Evolutionary conservation across 2,113 vertebrate genomes (phyloP).

Genomic region (Hippolais icterina): DNA sequence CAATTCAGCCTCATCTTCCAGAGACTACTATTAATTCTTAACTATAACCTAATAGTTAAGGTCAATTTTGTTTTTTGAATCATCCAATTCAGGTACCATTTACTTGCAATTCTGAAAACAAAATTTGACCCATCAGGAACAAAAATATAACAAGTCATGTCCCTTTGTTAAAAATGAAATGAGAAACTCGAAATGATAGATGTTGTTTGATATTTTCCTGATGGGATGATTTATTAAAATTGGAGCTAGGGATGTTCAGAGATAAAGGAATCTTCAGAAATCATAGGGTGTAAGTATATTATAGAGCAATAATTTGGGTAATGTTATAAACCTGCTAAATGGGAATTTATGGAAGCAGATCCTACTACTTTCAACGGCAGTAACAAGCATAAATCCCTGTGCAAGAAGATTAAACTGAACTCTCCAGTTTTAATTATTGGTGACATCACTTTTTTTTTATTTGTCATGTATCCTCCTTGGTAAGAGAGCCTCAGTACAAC

Average conservation of each 20-base stretch:
- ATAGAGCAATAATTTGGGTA: conserved; percentile 13
- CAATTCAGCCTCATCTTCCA: background rate
- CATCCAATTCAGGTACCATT: background rate
- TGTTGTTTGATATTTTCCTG: background rate
- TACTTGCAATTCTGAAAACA: background rate
- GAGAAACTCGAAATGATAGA: background rate
- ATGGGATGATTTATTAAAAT: background rate
- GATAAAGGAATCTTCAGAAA: conserved; percentile 12
- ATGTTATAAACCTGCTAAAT: conserved; percentile 13
- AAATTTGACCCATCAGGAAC: background rate
- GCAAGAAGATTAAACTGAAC: background rate
- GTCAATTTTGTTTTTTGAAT: background rate
- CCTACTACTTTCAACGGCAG: conserved; percentile 28
- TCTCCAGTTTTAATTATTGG: background rate
- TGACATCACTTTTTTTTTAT: background rate
- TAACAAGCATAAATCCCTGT: conserved; percentile 27
- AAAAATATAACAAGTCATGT: background rate
- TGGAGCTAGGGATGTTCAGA: background rate
- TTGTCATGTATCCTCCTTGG: background rate
- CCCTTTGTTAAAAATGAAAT: background rate
- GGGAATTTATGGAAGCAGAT: conserved; percentile 47
- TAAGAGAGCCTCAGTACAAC: background rate
- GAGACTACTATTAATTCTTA: background rate
- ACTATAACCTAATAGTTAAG: background rate
- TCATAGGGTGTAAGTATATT: background rate